phyloP scores from a whole-genome alignment of 2,113 vertebrate genomes.

The Phyllostomus hastatus region DNA sequence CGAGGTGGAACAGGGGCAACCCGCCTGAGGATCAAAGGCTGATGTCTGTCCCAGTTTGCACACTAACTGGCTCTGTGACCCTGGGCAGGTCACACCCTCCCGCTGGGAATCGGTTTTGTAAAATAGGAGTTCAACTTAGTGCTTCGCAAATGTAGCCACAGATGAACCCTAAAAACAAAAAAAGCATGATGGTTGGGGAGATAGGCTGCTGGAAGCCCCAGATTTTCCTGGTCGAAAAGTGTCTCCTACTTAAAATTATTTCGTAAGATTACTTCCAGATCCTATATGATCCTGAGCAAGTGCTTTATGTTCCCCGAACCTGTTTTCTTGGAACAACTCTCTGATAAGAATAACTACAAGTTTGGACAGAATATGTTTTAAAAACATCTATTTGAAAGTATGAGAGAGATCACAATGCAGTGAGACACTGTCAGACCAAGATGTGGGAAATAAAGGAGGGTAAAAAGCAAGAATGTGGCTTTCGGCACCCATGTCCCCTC shows the following conservation, averaged over 20 bases:
- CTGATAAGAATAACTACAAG: not conserved
- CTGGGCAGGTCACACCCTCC: not conserved
- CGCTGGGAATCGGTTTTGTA: not conserved
- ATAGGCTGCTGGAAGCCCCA: not conserved
- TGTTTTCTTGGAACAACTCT: not conserved
- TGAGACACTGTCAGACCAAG: not conserved
- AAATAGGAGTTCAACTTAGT: not conserved
- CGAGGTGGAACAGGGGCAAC: not conserved
- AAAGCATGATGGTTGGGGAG: not conserved
- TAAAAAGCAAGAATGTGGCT: not conserved
- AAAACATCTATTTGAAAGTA: not conserved
- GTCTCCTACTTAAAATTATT: not conserved
- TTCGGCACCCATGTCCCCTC: not conserved
- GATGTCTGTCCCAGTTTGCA: not conserved
- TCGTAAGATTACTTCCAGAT: not conserved
- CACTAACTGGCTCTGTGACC: not conserved
- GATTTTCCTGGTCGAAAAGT: not conserved
- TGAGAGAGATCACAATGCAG: not conserved
- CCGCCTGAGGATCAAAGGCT: not conserved
- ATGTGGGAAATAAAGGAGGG: not conserved
- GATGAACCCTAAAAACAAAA: not conserved
- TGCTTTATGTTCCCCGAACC: not conserved
- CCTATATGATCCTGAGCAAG: not conserved
- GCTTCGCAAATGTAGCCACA: not conserved
- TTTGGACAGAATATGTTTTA: not conserved